These are phyloP conservation scores for Brachionus sp. DNA, from an alignment of 1,140 invertebrate species.

Conservation along the genomic window DNA sequence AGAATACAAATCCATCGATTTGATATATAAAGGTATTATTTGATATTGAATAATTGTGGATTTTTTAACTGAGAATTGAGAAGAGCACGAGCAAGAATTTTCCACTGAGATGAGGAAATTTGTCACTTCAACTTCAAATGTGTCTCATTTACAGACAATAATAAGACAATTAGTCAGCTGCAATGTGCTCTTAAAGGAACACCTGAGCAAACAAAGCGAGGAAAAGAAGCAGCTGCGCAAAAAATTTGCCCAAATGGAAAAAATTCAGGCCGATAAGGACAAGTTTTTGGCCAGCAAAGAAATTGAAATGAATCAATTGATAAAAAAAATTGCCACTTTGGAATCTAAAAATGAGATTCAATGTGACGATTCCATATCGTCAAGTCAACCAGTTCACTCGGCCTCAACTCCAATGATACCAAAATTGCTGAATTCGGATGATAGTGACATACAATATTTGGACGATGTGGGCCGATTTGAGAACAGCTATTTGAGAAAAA, in stretches of 20 bases:
- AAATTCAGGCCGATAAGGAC: neutral
- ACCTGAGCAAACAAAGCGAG: conserved; percentile 26
- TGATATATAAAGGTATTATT: conserved; percentile 44
- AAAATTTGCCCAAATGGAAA: conserved; percentile 22
- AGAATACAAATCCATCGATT: conserved; percentile 25
- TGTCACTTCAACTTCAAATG: neutral
- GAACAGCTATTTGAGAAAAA: conserved; percentile 21
- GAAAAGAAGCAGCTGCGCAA: conserved; percentile 13
- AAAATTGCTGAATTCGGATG: neutral
- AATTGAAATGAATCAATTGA: neutral
- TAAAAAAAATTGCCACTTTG: neutral
- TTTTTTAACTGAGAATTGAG: neutral
- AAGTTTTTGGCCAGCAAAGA: conserved; percentile 43
- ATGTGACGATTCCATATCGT: neutral
- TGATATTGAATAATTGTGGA: too few species aligned
- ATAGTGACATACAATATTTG: conserved; percentile 25
- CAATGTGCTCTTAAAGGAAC: conserved; percentile 23
- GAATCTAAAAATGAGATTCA: neutral
- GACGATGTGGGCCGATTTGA: conserved; percentile 22
- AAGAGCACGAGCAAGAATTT: conserved; percentile 11
- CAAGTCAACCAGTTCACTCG: neutral
- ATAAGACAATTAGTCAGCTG: conserved; percentile 27
- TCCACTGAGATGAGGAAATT: conserved; percentile 21
- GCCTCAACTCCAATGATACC: neutral
- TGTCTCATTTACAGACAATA: conserved; percentile 35